Evolutionary conservation across 2,113 vertebrate genomes (phyloP).

Genomic region (Lagopus muta): DNA sequence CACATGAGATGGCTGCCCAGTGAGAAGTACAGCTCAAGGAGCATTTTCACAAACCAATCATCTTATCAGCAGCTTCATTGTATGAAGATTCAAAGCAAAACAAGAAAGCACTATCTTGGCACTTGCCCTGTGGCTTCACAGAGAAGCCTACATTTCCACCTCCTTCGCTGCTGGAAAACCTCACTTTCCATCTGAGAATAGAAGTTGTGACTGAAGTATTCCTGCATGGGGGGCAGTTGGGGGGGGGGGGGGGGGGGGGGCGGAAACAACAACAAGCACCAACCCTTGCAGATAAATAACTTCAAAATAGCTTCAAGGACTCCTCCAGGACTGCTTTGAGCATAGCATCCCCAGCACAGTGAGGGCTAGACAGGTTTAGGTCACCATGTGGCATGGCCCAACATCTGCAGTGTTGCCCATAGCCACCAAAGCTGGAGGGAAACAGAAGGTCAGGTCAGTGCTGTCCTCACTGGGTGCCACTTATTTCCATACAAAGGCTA

Average conservation of each 20-base stretch:
- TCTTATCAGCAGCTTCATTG: not conserved
- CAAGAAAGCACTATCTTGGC: not conserved
- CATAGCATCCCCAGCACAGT: not conserved
- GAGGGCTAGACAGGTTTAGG: not conserved
- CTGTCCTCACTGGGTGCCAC: not conserved
- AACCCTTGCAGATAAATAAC: not conserved
- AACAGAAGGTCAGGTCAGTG: not conserved
- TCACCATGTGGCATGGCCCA: not conserved
- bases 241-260: too few species aligned
- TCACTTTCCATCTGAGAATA: not conserved
- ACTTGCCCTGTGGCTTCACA: not conserved
- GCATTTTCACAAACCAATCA: not conserved
- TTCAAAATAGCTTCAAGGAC: not conserved
- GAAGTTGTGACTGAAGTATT: not conserved
- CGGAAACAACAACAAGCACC: not conserved
- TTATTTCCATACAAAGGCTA: not conserved
- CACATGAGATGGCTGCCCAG: not conserved
- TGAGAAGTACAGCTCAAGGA: not conserved
- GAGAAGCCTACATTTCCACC: not conserved
- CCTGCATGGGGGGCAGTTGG: not conserved
- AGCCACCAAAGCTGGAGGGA: not conserved
- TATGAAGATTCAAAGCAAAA: not conserved
- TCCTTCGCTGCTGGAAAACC: not conserved
- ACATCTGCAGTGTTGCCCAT: not conserved
- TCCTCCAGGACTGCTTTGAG: fast-evolving